These are phyloP conservation scores for Zeus faber DNA, from an alignment of 2,113 vertebrate species.

Conservation along the genomic window DNA sequence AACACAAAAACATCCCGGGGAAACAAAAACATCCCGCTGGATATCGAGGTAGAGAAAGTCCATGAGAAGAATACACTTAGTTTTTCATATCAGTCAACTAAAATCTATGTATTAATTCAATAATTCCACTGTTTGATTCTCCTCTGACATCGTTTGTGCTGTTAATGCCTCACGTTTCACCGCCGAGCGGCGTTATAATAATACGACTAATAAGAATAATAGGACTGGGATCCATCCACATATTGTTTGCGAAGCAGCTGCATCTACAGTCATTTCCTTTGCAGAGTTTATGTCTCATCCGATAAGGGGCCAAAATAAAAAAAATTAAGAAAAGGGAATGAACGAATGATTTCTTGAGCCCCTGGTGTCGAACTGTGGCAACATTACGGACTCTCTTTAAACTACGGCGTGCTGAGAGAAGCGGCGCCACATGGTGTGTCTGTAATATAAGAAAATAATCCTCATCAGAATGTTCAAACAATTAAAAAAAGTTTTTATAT, in stretches of 20 bases:
- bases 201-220: too few relatives aligned
- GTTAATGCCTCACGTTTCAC: not conserved
- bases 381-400: conserved; percentile 34
- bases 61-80: too few relatives aligned
- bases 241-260: too few relatives aligned
- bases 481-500: conserved; percentile 66
- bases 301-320: conserved; percentile 20
- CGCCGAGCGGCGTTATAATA: too few relatives aligned
- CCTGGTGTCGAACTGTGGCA: conserved; percentile 52
- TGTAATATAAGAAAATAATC: conserved; percentile 42
- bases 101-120: too few relatives aligned
- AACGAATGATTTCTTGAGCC: conserved; percentile 16
- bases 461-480: conserved; percentile 67
- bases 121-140: too few relatives aligned
- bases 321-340: conserved; percentile 49
- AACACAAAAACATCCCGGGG: not conserved
- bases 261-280: conserved; percentile 21
- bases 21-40: not conserved
- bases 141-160: too few relatives aligned
- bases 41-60: too few relatives aligned
- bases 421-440: too few relatives aligned
- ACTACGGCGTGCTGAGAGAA: conserved; percentile 45
- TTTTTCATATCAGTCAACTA: too few relatives aligned
- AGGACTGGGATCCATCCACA: too few relatives aligned
- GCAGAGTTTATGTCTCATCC: conserved; percentile 36